Conservation (phyloP, 1,140 invertebrate genomes). For the Sesamia nonagrioides region DNA sequence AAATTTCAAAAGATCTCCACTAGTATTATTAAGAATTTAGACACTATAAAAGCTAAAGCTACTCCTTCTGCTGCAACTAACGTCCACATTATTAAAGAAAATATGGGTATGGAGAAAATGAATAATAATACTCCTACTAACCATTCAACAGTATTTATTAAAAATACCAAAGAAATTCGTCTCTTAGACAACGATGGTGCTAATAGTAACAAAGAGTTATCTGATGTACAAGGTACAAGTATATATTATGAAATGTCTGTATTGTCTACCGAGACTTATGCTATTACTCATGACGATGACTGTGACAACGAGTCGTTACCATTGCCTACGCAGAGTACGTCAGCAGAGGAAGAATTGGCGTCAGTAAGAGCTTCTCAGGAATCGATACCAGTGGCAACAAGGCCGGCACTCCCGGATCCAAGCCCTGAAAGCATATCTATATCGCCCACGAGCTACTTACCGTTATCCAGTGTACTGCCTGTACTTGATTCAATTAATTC, state of each 20-base stretch:
- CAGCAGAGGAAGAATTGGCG: constrained; percentile 68
- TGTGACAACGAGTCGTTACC: constrained; percentile 77
- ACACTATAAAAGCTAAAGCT: constrained; percentile 69
- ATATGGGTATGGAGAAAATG: constrained; percentile 69
- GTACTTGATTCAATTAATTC: constrained; percentile 62
- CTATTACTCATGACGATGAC: constrained; percentile 79
- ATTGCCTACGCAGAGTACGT: constrained; percentile 68
- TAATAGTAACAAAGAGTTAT: constrained; percentile 75
- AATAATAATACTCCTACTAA: constrained; percentile 75
- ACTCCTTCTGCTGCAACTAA: constrained; percentile 69
- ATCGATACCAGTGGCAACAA: constrained; percentile 5
- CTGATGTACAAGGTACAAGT: constrained; percentile 83
- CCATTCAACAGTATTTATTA: constrained; percentile 79
- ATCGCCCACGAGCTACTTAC: constrained; percentile 57
- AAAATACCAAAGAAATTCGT: constrained; percentile 84
- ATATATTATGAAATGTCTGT: constrained; percentile 86
- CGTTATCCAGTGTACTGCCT: constrained; percentile 57
- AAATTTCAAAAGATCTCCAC: constrained; percentile 77
- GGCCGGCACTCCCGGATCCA: constrained; percentile 47
- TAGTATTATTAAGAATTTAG: constrained; percentile 79
- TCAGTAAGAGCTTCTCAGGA: constrained; percentile 66
- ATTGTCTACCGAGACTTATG: constrained; percentile 83
- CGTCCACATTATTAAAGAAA: constrained; percentile 70
- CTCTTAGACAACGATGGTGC: constrained; percentile 79
- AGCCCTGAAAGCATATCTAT: constrained; percentile 59